These are phyloP conservation scores for Corydoras sp. DNA, from an alignment of 2,113 vertebrate species.

Conservation along the genomic window DNA sequence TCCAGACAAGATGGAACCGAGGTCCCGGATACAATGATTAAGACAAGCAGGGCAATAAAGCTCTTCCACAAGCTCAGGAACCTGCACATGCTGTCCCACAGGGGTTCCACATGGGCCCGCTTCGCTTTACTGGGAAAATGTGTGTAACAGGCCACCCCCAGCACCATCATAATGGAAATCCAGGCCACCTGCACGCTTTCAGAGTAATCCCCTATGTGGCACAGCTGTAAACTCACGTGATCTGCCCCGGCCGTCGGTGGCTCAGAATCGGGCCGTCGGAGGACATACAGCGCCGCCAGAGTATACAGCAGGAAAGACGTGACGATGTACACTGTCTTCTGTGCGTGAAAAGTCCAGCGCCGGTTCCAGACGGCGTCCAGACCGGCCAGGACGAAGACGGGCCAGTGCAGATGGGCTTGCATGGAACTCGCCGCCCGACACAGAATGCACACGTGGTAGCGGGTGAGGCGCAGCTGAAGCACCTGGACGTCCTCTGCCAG, in stretches of 20 bases:
- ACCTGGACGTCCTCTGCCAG: slow-evolving; percentile 7
- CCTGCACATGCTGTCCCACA: neutral
- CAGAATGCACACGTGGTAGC: slow-evolving; percentile 14
- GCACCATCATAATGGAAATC: neutral
- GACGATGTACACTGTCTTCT: neutral
- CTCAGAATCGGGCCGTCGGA: neutral
- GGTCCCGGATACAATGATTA: neutral
- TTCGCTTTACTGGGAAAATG: neutral
- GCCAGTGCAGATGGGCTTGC: slow-evolving; percentile 15
- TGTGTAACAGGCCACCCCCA: slow-evolving; percentile 1
- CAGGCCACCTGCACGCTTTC: slow-evolving; percentile 12
- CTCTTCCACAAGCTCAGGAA: slow-evolving; percentile 14
- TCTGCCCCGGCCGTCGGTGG: neutral
- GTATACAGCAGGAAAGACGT: no score
- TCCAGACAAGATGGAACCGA: slow-evolving; percentile 19
- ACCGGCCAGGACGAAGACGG: slow-evolving; percentile 7
- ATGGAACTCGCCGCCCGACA: neutral
- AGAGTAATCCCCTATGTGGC: neutral
- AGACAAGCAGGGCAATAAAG: slow-evolving; percentile 7
- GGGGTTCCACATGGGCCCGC: neutral
- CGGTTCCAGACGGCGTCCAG: neutral
- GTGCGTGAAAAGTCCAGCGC: no score
- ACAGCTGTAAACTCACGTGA: neutral
- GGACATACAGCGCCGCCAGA: neutral
- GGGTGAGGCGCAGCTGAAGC: neutral